These are phyloP conservation scores for Rhegmatorhina hoffmannsi DNA, from an alignment of 2,113 vertebrate species.

Conservation along the genomic window DNA sequence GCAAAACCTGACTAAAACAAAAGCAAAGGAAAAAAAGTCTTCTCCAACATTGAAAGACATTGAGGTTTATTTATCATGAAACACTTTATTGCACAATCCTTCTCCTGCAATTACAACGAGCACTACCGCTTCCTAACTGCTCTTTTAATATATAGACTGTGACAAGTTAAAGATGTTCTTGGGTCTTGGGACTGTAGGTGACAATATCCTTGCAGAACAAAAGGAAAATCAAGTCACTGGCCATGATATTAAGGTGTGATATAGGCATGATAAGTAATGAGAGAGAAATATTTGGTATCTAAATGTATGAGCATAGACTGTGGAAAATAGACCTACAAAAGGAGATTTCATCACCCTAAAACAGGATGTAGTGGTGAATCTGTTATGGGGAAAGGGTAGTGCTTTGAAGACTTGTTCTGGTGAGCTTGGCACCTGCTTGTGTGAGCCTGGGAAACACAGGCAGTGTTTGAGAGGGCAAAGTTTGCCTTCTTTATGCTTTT, in stretches of 20 bases:
- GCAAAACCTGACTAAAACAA: background rate
- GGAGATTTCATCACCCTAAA: background rate
- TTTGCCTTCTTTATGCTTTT: background rate
- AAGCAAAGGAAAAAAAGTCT: background rate
- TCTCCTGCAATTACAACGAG: background rate
- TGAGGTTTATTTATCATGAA: background rate
- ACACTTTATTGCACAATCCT: background rate
- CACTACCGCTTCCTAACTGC: background rate
- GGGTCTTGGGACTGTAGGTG: background rate
- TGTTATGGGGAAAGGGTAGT: rapidly evolving
- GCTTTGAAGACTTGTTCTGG: background rate
- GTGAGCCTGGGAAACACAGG: background rate
- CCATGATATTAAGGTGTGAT: background rate
- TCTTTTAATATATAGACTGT: background rate
- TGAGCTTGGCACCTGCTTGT: background rate
- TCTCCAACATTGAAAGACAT: background rate
- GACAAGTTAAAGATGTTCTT: background rate
- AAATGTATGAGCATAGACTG: background rate
- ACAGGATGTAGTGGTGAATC: background rate
- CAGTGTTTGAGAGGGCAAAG: background rate
- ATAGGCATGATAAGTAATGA: background rate
- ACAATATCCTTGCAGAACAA: background rate
- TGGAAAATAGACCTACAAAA: background rate
- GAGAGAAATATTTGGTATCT: background rate
- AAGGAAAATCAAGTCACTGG: background rate